phyloP scores from a whole-genome alignment of 2,113 vertebrate genomes.

The Catagonus wagneri region DNA sequence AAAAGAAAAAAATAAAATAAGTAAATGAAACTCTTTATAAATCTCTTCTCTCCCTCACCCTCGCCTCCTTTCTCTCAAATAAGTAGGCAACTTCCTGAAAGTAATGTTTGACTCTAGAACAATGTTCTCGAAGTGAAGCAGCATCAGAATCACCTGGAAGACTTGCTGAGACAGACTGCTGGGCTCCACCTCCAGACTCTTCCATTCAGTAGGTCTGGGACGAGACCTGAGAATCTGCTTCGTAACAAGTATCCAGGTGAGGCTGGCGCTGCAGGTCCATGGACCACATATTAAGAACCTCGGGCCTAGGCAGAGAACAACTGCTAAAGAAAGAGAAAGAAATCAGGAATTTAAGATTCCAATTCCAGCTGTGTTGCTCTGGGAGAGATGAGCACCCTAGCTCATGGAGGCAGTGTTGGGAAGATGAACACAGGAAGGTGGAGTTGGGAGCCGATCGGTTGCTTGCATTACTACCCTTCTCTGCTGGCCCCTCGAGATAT shows the following conservation, averaged over 20 bases:
- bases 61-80: background rate
- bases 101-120: background rate
- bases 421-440: background rate
- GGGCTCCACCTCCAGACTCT: background rate
- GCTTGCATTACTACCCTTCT: slow-evolving; percentile 11
- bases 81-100: background rate
- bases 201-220: background rate
- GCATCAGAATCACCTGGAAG: background rate
- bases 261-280: background rate
- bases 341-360: too few relatives aligned
- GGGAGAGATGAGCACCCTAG: too few relatives aligned
- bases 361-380: background rate
- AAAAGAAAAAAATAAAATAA: too few relatives aligned
- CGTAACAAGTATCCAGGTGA: background rate
- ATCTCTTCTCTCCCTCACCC: background rate
- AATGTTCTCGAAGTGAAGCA: background rate
- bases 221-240: background rate
- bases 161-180: background rate
- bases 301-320: background rate
- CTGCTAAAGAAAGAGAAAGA: background rate
- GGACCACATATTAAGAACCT: background rate
- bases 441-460: background rate
- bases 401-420: fast-evolving
- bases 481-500: background rate
- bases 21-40: background rate